Evolutionary conservation across 2,113 vertebrate genomes (phyloP), one percentile per base, ranked within the genome.

Genomic region (Varanus komodoensis): DNA sequence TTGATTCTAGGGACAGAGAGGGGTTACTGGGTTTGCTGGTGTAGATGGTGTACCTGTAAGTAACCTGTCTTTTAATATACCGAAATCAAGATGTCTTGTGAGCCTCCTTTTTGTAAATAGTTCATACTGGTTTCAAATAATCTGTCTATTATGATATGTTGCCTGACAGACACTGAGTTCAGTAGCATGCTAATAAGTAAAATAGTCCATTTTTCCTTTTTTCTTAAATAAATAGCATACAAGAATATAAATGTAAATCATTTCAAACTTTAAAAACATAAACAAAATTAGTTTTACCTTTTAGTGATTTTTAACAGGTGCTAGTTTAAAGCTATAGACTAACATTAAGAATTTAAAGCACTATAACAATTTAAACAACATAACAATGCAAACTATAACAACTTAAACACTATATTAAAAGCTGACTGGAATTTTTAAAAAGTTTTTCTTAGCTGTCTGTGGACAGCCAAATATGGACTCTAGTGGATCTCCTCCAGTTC

Each of bases 31-130:
- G n/a, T 99, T 99, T 94, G 91, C 98, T 0, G 99, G 99, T 87
- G 97, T 94, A 4, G 97, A 99, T 68, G 99, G 99, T 19, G 96
- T 99, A 96, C 99, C 99, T 68, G 99, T 99, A 97, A 98, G 99
- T 98, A 93, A 71, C 0, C 0, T 0, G 3, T 96, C 92, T 67
- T 85, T 38, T 92, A 78, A 69, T 89, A 84, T 84, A 89, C 44
- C 84, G 88, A 93, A 93, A 89, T 71, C 14, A 73, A 14, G 38
- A 71, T 19, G 29, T 52, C 5, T 50, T 82, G 2, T 82, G 19
- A 71, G 38, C 34, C 44, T 85, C 81, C 67, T 86, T 91, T 82
- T 75, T 89, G 27, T 86, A 87, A 89, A 73, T 89, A 88, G 74
- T 92, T 48, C 69, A 91, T 50, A 29, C 54, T 89, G 29, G 5